These are phyloP conservation scores for Galeopsomyia nigrocyanea DNA, from an alignment of 2,888 invertebrate species.

Conservation along the genomic window DNA sequence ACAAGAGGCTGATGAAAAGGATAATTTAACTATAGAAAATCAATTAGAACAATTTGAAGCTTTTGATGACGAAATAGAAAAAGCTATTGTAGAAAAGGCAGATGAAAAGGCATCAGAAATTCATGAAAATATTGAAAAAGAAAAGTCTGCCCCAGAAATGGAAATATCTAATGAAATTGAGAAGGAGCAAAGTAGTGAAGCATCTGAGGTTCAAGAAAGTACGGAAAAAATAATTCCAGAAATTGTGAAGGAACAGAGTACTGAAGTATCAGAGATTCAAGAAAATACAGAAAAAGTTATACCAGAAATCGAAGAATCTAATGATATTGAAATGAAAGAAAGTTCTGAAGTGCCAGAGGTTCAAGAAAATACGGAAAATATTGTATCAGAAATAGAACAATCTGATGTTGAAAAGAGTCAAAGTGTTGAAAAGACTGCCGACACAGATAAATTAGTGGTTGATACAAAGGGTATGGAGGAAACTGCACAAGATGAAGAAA, in stretches of 20 bases:
- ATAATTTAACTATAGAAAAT: not conserved
- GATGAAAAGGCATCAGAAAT: not conserved
- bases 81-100: not conserved
- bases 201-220: not conserved
- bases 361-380: conserved; percentile 7
- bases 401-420: conserved; percentile 1
- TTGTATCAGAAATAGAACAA: not conserved
- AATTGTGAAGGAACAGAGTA: not conserved
- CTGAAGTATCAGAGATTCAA: not conserved
- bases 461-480: not conserved
- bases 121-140: conserved; percentile 1
- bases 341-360: not conserved
- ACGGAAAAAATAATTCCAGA: not conserved
- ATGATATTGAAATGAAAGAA: not conserved
- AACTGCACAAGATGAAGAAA: conserved; percentile 24
- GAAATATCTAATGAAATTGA: not conserved
- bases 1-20: conserved; percentile 6
- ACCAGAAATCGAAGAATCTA: not conserved
- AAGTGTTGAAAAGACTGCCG: not conserved
- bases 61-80: not conserved
- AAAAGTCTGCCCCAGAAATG: not conserved
- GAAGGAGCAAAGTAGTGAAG: not conserved
- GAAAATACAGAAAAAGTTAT: conserved; percentile 1
- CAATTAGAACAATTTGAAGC: not conserved
- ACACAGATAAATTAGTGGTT: not conserved